Percentiles rank a stretch among this genome's conserved stretches.
These are phyloP conservation scores for Chrysochloris asiatica DNA, from an alignment of 2,113 vertebrate species.

Conservation along the genomic window DNA sequence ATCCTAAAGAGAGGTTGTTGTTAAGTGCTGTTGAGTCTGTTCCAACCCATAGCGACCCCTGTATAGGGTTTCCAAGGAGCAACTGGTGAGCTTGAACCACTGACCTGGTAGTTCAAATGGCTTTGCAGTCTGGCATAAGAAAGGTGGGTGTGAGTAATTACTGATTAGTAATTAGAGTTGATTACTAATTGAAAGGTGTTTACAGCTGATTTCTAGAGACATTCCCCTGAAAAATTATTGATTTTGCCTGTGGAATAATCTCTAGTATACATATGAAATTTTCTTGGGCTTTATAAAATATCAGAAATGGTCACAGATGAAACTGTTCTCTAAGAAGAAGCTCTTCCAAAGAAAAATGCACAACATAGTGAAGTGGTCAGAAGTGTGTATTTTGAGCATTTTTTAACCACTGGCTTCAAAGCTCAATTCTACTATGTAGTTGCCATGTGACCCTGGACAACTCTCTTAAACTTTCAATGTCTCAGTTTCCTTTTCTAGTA, in stretches of 20 bases:
- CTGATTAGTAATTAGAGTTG: slow-evolving; percentile 2
- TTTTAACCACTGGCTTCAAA: not conserved
- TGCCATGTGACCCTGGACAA: not conserved
- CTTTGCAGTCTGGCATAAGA: no score
- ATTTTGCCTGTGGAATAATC: not conserved
- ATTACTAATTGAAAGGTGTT: not conserved
- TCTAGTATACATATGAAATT: not conserved
- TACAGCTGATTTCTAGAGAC: not conserved
- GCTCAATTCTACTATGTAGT: not conserved
- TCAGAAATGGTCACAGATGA: not conserved
- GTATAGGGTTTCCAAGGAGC: no score
- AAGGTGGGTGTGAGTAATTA: not conserved
- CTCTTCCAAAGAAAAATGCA: not conserved
- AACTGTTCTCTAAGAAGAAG: not conserved
- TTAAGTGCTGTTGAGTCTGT: no score
- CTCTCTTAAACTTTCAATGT: not conserved
- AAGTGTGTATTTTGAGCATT: not conserved
- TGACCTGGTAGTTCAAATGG: no score
- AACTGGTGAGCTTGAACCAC: no score
- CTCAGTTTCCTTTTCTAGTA: not conserved
- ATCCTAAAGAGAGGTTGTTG: no score
- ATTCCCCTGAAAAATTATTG: not conserved
- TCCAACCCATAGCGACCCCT: no score
- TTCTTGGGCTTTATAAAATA: not conserved
- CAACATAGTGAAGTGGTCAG: not conserved